A percentile compares a stretch with the other conserved stretches of the same genome.
Evolutionary conservation across 2,113 vertebrate genomes (phyloP).

Genomic region (Turdus rufiventris): DNA sequence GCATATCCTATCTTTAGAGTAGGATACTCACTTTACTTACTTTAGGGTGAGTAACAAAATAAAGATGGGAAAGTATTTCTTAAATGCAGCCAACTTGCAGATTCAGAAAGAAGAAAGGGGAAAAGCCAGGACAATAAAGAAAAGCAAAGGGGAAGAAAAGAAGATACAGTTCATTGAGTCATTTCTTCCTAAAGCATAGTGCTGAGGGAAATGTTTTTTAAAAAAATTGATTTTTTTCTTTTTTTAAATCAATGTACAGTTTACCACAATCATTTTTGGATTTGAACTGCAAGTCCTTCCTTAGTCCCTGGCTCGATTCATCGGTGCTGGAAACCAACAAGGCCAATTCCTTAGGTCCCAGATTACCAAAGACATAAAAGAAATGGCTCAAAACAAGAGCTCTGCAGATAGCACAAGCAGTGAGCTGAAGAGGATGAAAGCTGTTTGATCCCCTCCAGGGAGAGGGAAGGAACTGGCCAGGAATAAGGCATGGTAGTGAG

Average conservation of each 20-base stretch:
- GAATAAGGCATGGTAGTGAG: neutral
- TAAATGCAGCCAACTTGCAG: neutral
- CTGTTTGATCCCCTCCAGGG: neutral
- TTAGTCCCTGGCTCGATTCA: neutral
- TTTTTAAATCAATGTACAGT: neutral
- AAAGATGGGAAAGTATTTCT: neutral
- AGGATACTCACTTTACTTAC: no score
- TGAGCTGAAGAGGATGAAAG: neutral
- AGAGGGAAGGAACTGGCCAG: neutral
- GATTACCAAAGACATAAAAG: neutral
- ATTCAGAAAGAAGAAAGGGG: neutral
- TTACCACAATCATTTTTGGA: neutral
- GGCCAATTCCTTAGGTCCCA: neutral
- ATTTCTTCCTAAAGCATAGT: neutral
- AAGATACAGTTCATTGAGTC: neutral
- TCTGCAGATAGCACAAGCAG: neutral
- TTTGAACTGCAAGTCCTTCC: neutral
- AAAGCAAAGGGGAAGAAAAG: neutral
- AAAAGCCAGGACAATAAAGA: neutral
- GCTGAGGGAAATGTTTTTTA: neutral
- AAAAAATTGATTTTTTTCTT: neutral
- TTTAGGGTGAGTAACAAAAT: neutral
- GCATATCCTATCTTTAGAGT: neutral
- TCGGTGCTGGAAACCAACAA: neutral
- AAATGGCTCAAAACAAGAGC: neutral